Conservation (phyloP, 2,797 vertebrate genomes). For the Morelia viridis region DNA sequence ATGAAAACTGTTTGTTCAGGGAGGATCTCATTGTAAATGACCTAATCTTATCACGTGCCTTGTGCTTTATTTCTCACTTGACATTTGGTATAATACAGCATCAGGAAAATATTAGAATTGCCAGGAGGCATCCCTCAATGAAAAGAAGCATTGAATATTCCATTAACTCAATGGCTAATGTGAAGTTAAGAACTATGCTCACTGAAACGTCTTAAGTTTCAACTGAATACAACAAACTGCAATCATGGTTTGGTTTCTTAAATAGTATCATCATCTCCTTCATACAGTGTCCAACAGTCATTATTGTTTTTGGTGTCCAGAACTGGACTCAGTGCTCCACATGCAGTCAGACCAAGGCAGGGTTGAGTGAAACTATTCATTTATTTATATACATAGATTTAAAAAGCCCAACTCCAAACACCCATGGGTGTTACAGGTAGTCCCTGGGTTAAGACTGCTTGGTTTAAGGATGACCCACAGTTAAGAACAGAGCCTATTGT, state of each 20-base stretch:
- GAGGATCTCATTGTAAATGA: not conserved
- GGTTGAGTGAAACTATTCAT: not conserved
- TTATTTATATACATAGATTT: not conserved
- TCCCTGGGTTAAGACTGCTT: too few relatives aligned
- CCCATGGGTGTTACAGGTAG: not conserved
- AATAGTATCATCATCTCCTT: not conserved
- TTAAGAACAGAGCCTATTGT: too few relatives aligned
- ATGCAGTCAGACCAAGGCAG: not conserved
- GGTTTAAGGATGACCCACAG: too few relatives aligned
- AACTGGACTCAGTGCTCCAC: not conserved
- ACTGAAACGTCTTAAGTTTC: not conserved
- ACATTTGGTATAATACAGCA: not conserved
- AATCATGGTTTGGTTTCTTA: not conserved
- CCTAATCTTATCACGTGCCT: not conserved
- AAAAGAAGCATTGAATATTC: not conserved
- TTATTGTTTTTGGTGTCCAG: not conserved
- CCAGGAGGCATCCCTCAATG: not conserved
- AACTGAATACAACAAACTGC: not conserved
- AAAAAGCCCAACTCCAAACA: not conserved
- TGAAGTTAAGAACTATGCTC: not conserved
- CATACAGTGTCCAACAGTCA: not conserved
- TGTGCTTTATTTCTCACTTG: not conserved
- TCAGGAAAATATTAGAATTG: not conserved
- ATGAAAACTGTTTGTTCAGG: not conserved
- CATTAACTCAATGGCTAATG: not conserved